Percentiles rank a stretch among this genome's conserved stretches.
Conservation (phyloP, 2,113 vertebrate genomes). For the Seriola quinqueradiata region DNA sequence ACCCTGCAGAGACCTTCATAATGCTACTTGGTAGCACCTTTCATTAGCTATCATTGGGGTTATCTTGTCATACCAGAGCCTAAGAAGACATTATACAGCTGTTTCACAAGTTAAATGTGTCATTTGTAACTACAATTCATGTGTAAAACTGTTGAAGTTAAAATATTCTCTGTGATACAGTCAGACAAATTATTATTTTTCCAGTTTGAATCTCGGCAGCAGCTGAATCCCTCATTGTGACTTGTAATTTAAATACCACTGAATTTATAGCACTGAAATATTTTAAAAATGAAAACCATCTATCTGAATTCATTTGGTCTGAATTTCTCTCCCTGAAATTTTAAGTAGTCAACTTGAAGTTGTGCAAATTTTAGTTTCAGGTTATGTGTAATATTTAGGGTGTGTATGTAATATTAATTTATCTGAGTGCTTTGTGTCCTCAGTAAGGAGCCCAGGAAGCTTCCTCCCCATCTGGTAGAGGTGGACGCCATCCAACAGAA, state of each 20-base stretch:
- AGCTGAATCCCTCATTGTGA: not conserved
- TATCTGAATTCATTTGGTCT: not conserved
- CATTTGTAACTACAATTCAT: not conserved
- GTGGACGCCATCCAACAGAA: conserved; percentile 92
- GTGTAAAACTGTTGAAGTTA: not conserved
- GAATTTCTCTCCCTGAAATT: not conserved
- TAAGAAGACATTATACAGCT: too few species aligned
- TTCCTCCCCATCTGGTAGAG: conserved; percentile 91
- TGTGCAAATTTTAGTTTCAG: not conserved
- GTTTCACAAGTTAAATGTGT: not conserved
- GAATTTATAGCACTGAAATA: not conserved
- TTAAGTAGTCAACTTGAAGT: not conserved
- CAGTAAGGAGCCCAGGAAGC: conserved; percentile 88
- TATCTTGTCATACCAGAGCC: too few species aligned
- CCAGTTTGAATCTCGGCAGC: not conserved
- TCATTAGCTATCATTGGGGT: too few species aligned
- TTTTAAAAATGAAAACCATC: not conserved
- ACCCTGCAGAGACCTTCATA: too few species aligned
- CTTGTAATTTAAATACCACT: not conserved
- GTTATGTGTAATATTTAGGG: not conserved
- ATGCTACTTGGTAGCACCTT: not conserved
- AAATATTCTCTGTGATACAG: not conserved
- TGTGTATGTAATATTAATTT: not conserved
- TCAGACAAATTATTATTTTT: not conserved
- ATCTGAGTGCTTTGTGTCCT: conserved; percentile 39